phyloP scores from a whole-genome alignment of 2,797 vertebrate genomes.

The Lepilemur ruficaudatus region DNA sequence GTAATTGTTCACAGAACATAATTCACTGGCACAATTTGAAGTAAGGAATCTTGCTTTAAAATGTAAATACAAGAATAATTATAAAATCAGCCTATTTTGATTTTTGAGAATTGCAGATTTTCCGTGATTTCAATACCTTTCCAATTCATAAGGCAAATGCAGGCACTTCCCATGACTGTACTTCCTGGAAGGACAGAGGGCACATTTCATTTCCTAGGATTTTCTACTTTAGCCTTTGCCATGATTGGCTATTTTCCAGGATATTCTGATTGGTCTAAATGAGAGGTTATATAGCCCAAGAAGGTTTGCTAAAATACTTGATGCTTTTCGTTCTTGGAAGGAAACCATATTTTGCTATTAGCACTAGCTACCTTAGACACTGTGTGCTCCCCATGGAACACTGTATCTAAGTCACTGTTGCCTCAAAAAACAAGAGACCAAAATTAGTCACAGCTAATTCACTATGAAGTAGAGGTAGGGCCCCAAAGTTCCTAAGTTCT shows the following conservation, averaged over 20 bases:
- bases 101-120: neutral
- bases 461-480: neutral
- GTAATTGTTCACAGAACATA: neutral
- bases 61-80: neutral
- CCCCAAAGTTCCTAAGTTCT: neutral
- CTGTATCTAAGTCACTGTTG: neutral
- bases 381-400: neutral
- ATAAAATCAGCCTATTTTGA: neutral
- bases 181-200: neutral
- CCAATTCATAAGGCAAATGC: neutral
- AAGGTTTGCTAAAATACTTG: neutral
- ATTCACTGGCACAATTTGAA: neutral
- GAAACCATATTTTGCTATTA: neutral
- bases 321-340: neutral
- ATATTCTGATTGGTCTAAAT: neutral
- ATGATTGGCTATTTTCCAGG: neutral
- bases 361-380: neutral
- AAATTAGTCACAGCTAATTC: neutral
- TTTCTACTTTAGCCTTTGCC: neutral
- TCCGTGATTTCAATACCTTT: neutral
- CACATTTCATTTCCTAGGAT: neutral
- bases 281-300: neutral
- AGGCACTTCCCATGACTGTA: neutral
- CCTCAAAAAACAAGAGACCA: slow-evolving; percentile 14
- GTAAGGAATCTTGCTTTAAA: neutral